Percentiles rank a stretch among this genome's conserved stretches.
Conservation (phyloP, 1,140 invertebrate species). For the Drosophila kepulauana region DNA sequence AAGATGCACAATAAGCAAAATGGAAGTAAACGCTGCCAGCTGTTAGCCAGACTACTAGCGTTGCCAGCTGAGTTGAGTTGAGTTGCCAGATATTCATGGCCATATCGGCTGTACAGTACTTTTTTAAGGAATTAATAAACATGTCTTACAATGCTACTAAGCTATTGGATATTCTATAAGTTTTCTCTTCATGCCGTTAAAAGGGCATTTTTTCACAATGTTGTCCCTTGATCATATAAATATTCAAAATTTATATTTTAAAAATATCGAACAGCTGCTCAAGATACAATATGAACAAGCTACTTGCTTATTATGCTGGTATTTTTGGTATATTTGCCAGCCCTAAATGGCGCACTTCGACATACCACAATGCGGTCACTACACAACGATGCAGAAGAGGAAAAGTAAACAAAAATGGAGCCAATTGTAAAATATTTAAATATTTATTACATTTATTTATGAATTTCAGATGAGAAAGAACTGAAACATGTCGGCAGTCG, state of each 20-base stretch:
- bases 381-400: neutral
- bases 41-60: conserved; percentile 16
- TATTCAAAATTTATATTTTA: no score
- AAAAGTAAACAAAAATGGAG: conserved; percentile 18
- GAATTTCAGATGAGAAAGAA: neutral
- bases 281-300: no score
- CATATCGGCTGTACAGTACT: neutral
- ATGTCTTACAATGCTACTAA: no score
- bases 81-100: conserved; percentile 22
- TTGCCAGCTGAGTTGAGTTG: conserved; percentile 6
- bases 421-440: neutral
- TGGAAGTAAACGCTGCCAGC: conserved; percentile 32
- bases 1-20: conserved; percentile 38
- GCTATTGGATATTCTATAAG: no score
- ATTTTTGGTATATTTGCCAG: neutral
- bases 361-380: neutral
- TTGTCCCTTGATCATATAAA: no score
- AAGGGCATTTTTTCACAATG: no score
- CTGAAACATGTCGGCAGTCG: neutral
- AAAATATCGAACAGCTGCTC: no score
- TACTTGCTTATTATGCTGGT: neutral
- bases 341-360: neutral
- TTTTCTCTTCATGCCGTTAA: no score
- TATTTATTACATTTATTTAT: neutral
- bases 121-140: neutral